phyloP scores from a whole-genome alignment of 2,797 vertebrate genomes.

The Micromesistius poutassou region DNA sequence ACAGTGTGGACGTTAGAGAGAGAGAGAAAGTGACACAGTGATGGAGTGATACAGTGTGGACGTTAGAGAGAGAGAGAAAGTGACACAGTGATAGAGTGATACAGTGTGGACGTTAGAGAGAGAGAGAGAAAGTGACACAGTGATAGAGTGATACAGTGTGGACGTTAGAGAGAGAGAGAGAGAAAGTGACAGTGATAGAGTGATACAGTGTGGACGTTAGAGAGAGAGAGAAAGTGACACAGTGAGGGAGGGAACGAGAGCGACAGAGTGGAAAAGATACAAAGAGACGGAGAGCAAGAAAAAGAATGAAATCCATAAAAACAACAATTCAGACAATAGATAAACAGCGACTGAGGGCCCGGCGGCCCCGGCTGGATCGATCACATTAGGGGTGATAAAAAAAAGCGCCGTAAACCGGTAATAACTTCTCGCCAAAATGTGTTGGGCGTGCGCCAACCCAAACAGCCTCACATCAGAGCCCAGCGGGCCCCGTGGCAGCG shows the following conservation, averaged over 20 bases:
- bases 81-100: conserved; percentile 57
- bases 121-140: too few species aligned
- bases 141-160: conserved; percentile 65
- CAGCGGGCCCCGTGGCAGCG: not conserved
- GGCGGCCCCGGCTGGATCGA: not conserved
- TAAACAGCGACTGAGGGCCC: too few species aligned
- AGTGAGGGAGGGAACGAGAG: not conserved
- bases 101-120: not conserved
- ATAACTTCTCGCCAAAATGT: not conserved
- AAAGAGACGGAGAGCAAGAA: not conserved
- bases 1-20: not conserved
- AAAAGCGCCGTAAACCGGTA: not conserved
- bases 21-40: not conserved
- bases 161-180: not conserved
- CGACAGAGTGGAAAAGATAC: conserved; percentile 9
- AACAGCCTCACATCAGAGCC: not conserved
- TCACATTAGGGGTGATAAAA: not conserved
- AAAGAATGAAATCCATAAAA: not conserved
- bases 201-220: conserved; percentile 40
- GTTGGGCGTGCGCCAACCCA: not conserved
- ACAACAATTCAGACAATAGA: too few species aligned
- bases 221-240: not conserved
- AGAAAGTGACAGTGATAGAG: conserved; percentile 70
- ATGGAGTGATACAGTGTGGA: too few species aligned
- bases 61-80: too few species aligned